These are phyloP conservation scores for Epinephelus lanceolatus DNA, from an alignment of 2,113 vertebrate genomes.

Conservation along the genomic window DNA sequence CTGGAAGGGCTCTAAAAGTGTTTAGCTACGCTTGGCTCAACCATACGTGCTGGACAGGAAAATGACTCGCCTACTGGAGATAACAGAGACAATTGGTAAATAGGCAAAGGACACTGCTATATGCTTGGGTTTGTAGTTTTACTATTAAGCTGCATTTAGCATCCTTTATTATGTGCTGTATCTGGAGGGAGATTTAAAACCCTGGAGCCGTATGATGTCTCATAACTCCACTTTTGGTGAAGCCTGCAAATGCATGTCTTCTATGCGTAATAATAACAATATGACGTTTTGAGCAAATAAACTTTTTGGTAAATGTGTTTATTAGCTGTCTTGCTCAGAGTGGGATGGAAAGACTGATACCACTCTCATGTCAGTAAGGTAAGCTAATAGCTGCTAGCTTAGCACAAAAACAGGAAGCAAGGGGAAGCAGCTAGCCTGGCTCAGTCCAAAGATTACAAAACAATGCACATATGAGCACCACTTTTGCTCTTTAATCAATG, in stretches of 20 bases:
- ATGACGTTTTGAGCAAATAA: background rate
- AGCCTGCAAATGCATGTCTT: background rate
- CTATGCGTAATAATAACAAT: background rate
- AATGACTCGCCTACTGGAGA: constrained; percentile 22
- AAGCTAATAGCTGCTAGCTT: background rate
- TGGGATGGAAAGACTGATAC: background rate
- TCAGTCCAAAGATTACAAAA: background rate
- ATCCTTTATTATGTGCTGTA: constrained; percentile 3
- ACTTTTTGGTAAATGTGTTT: background rate
- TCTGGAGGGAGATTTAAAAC: background rate
- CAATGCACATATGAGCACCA: background rate
- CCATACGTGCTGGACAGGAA: constrained; percentile 37
- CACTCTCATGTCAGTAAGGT: background rate
- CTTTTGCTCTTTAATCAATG: background rate
- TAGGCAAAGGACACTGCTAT: constrained; percentile 15
- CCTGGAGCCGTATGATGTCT: background rate
- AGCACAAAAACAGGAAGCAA: background rate
- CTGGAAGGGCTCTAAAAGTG: constrained; percentile 2
- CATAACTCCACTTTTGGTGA: background rate
- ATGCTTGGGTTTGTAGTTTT: constrained; percentile 30
- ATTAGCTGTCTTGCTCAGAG: background rate
- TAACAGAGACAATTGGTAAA: constrained; percentile 33
- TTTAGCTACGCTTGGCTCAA: constrained; percentile 20
- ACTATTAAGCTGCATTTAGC: constrained; percentile 16
- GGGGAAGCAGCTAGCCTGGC: background rate